Evolutionary conservation across 2,113 vertebrate genomes (phyloP).

Genomic region (Chaetodon trifascialis): DNA sequence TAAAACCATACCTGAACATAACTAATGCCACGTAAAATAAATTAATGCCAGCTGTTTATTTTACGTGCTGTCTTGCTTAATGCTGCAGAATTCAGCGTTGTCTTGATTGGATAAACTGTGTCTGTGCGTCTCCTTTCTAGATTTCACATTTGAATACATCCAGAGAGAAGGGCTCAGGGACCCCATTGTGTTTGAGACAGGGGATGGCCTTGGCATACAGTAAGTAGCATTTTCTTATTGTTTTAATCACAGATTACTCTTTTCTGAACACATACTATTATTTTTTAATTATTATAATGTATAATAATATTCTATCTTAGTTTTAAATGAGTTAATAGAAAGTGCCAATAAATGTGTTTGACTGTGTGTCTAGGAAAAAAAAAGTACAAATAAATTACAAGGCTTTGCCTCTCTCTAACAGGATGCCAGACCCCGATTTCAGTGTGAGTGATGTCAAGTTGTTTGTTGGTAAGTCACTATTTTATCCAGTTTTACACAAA

Average conservation of each 20-base stretch:
- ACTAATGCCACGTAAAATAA: not conserved
- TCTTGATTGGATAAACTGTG: not conserved
- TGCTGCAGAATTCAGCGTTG: not conserved
- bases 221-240: conserved; percentile 76
- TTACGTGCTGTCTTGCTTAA: not conserved
- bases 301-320: not conserved
- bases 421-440: conserved; percentile 97
- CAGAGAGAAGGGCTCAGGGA: conserved; percentile 95
- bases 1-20: not conserved
- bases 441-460: conserved; percentile 97
- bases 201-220: conserved; percentile 95
- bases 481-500: not conserved
- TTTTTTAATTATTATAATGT: not conserved
- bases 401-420: conserved; percentile 69
- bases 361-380: not conserved
- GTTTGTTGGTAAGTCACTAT: conserved; percentile 91
- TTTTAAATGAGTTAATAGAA: not conserved
- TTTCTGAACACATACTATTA: not conserved
- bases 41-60: not conserved
- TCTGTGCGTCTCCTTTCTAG: conserved; percentile 75
- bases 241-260: not conserved
- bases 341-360: not conserved
- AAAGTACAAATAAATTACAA: not conserved
- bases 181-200: conserved; percentile 93
- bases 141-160: conserved; percentile 97